Evolutionary conservation across 2,888 invertebrate genomes (phyloP).

Genomic region (Timema cristinae): DNA sequence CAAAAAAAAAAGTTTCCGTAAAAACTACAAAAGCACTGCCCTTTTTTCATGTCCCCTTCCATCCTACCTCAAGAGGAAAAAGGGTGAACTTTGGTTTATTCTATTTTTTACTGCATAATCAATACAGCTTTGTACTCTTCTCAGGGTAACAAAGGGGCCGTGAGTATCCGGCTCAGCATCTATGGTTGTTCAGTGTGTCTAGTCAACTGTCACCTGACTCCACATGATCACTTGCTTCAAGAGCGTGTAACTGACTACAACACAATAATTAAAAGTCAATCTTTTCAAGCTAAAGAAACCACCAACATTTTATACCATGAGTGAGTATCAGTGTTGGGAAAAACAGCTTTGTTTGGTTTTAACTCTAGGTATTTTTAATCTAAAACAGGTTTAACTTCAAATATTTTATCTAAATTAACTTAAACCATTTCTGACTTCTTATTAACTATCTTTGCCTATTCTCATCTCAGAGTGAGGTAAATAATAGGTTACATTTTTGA

Average conservation of each 20-base stretch:
- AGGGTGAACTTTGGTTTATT: too few species aligned
- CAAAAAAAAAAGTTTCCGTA: too few species aligned
- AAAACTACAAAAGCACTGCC: too few species aligned
- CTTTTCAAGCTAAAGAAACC: slow-evolving; percentile 68
- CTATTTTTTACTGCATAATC: too few species aligned
- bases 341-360: slow-evolving; percentile 13
- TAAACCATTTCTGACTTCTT: too few species aligned
- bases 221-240: slow-evolving; percentile 80
- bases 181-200: slow-evolving; percentile 86
- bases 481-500: too few species aligned
- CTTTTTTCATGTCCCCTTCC: too few species aligned
- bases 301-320: slow-evolving; percentile 87
- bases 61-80: too few species aligned
- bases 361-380: not conserved
- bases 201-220: slow-evolving; percentile 85
- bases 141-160: slow-evolving; percentile 94
- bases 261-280: slow-evolving; percentile 76
- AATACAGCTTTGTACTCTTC: slow-evolving; percentile 36
- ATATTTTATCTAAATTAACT: too few species aligned
- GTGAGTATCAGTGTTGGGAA: slow-evolving; percentile 52
- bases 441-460: too few species aligned
- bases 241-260: slow-evolving; percentile 86
- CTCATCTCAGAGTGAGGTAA: too few species aligned
- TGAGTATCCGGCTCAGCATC: slow-evolving; percentile 79
- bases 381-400: not conserved